These are phyloP conservation scores for Tetrapedia diversipes DNA, from an alignment of 2,888 invertebrate genomes.

Conservation along the genomic window DNA sequence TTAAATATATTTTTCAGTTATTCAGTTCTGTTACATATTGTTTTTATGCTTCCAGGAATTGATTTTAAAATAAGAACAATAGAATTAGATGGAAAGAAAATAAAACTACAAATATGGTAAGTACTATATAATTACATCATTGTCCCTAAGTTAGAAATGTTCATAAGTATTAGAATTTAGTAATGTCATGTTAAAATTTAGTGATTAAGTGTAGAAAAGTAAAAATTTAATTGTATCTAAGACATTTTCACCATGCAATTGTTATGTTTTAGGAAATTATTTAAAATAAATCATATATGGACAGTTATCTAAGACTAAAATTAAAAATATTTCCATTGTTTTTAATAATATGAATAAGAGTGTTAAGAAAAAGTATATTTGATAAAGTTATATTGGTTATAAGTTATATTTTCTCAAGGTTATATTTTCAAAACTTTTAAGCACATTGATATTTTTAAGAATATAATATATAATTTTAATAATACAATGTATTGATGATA, in stretches of 20 bases:
- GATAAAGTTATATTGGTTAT: neutral
- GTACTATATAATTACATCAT: constrained; percentile 70
- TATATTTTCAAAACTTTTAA: neutral
- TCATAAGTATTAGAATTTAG: neutral
- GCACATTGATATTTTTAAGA: too few species aligned
- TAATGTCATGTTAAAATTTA: neutral
- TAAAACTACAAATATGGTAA: constrained; percentile 99
- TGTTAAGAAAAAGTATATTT: neutral
- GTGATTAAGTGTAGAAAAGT: neutral
- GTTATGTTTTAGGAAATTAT: too few species aligned
- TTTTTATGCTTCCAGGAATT: constrained; percentile 80
- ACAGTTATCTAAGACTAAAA: neutral
- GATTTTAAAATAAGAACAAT: constrained; percentile 99
- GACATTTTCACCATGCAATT: too few species aligned
- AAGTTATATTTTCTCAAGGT: too few species aligned
- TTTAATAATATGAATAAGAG: neutral
- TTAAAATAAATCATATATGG: neutral
- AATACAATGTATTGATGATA: too few species aligned
- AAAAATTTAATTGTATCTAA: neutral
- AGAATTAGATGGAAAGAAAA: constrained; percentile 98
- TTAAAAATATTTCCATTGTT: neutral
- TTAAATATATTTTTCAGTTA: neutral
- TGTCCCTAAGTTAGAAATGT: neutral
- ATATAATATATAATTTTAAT: too few species aligned
- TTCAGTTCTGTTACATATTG: constrained; percentile 8